Base-by-base conservation (phyloP, 2,888 invertebrate species). In the Elmis aenea region DNA sequence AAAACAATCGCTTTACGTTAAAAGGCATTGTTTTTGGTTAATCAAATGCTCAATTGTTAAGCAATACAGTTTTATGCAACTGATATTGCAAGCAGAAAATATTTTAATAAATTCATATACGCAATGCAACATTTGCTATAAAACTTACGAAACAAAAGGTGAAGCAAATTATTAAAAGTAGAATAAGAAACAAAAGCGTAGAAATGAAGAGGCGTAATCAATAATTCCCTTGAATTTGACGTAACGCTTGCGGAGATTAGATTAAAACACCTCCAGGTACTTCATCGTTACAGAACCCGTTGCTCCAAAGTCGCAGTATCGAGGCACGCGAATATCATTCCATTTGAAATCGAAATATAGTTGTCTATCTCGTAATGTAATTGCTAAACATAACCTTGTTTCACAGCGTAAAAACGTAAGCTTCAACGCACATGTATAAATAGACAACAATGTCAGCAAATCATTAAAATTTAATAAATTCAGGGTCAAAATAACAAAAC, bases 201-300 rank as follows among this genome's bases (percentile, higher is more conserved):
- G 15, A 13, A 31, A 38, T 33, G 37, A 47, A 40, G 41, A 48
- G 43, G 39, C 37, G 45, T 38, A 55, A 59, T 58, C 58, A 48
- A 58, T 58, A 57, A 52, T 52, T 48, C 48, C 52, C 51, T 46
- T 48, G 51, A 54, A 53, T 54, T 57, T 57, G 57, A 59, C 58
- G 58, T 55, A 57, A 55, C 51, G 51, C 54, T 49, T 48, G 45
- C 39, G 50, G 53, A 57, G 57, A 56, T 58, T 58, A 57, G 58
- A 58, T 55, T 57, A 58, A 52, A 54, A 53, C 52, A 56, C 54
- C 53, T 55, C 51, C 27, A 37, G 34, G 33, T 34, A 37, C 37
- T 34, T 20, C 31, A 10, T 32, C 3, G 29, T 33, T 29, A 36
- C 18, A 18, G 26, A 5, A 27, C 32, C 21, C 24, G 15, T 16